Evolutionary conservation across 2,113 vertebrate species (phyloP), one percentile per base, ranked within the genome.

Genomic region (Tachysurus fulvidraco): DNA sequence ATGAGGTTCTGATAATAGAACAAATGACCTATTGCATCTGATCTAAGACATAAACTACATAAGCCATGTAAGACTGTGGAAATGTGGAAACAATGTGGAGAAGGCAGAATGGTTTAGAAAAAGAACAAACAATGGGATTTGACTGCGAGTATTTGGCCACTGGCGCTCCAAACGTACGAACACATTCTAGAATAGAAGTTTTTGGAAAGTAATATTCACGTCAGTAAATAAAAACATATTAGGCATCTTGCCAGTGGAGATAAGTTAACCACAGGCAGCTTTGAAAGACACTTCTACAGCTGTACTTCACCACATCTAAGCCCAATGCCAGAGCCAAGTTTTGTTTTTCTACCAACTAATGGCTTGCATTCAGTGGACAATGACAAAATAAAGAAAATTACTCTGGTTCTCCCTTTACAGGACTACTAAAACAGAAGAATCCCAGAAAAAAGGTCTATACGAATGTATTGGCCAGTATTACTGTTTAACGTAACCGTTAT

Each of bases 51-150:
- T 36, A 2, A 44, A 30, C 21, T 80, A 80, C 78, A 36, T 21
- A 41, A 55, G 76, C 25, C 7, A 9, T 79, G 77, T 78, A 36
- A 81, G 21, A 60, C 78, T 44, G 21, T 60, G 55, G 41, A 59
- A 50, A 79, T 57, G 17, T 79, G 77, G 54, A 79, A 54, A 79
- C n/a, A 59, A 80, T 59, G 19, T 36, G 30, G 30, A 44, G 78
- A 60, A 81, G 12, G 28, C 54, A 59, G 19, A 80, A 80, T 80
- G 77, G 17, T 19, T 80, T 41, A 23, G 78, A 81, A 81, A 60
- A 60, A 81, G 19, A 60, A 59, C 30, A 36, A 36, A 79, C 52
- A 52, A 81, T 25, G 78, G 7, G 23, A 81, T 81, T 16, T n/a
- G 13, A 54, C 50, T 54, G 13, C 14, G n/a, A 14, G 74, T 16